phyloP scores from a whole-genome alignment of 2,113 vertebrate genomes.

The Nibea coibor region DNA sequence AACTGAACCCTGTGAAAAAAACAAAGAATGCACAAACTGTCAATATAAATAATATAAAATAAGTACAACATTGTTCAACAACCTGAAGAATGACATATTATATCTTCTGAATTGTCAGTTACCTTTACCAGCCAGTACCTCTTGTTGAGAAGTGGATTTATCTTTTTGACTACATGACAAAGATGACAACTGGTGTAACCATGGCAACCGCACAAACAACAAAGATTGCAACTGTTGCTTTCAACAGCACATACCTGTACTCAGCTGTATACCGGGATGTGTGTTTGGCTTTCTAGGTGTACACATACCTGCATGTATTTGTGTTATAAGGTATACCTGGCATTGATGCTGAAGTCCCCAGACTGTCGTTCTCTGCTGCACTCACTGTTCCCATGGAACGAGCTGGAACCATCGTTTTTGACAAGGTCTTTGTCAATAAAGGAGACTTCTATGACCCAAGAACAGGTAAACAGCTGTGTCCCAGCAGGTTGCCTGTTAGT shows the following conservation, averaged over 20 bases:
- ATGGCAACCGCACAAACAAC: too few species aligned
- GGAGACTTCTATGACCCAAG: slow-evolving; percentile 88
- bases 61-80: too few species aligned
- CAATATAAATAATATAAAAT: too few species aligned
- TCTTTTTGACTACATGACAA: too few species aligned
- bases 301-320: not conserved
- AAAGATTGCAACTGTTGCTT: too few species aligned
- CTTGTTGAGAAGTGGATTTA: too few species aligned
- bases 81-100: too few species aligned
- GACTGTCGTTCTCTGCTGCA: slow-evolving; percentile 91
- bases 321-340: slow-evolving; percentile 85
- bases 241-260: not conserved
- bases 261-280: not conserved
- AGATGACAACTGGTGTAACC: too few species aligned
- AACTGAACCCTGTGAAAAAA: too few species aligned
- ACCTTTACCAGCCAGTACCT: too few species aligned
- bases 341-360: slow-evolving; percentile 78
- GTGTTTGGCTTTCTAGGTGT: not conserved
- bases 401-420: slow-evolving; percentile 91
- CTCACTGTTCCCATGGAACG: slow-evolving; percentile 85
- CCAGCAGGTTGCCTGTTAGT: not conserved
- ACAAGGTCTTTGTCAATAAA: slow-evolving; percentile 91
- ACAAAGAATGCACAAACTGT: too few species aligned
- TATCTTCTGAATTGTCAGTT: too few species aligned
- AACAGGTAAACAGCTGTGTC: slow-evolving; percentile 82